Evolutionary conservation across 2,113 vertebrate genomes (phyloP).

Genomic region (Platysternon megacephalum): DNA sequence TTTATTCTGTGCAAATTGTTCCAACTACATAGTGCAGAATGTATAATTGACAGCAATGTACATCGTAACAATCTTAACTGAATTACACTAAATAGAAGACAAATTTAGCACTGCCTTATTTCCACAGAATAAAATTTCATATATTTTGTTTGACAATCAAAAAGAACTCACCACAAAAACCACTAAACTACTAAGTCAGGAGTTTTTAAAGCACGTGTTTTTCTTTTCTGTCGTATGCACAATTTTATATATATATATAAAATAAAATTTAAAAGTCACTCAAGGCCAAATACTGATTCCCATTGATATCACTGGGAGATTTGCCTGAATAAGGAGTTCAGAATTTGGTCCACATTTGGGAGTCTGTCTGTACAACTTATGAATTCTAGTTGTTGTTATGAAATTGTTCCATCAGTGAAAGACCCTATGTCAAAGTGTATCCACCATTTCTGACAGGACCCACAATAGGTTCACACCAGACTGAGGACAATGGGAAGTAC

Average conservation of each 20-base stretch:
- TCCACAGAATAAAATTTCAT: neutral
- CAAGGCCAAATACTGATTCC: neutral
- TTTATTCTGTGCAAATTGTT: constrained; percentile 54
- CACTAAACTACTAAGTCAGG: neutral
- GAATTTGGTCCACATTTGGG: neutral
- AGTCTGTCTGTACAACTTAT: too few species aligned
- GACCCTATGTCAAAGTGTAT: too few species aligned
- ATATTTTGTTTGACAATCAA: neutral
- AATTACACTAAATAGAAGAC: constrained; percentile 25
- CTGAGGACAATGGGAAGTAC: too few species aligned
- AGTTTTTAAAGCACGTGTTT: accelerated
- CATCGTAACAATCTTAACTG: constrained; percentile 14
- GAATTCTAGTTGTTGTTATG: too few species aligned
- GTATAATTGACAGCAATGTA: constrained; percentile 42
- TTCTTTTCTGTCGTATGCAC: neutral
- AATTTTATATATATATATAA: neutral
- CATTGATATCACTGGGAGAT: neutral
- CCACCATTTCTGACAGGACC: too few species aligned
- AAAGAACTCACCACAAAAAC: neutral
- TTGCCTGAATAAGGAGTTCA: neutral
- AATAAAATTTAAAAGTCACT: neutral
- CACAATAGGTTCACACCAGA: too few species aligned
- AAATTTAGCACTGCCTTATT: neutral
- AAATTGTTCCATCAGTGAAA: too few species aligned
- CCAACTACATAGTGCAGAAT: neutral